These are phyloP conservation scores for Ammodytes marinus DNA, from an alignment of 2,113 vertebrate genomes.

Conservation along the genomic window DNA sequence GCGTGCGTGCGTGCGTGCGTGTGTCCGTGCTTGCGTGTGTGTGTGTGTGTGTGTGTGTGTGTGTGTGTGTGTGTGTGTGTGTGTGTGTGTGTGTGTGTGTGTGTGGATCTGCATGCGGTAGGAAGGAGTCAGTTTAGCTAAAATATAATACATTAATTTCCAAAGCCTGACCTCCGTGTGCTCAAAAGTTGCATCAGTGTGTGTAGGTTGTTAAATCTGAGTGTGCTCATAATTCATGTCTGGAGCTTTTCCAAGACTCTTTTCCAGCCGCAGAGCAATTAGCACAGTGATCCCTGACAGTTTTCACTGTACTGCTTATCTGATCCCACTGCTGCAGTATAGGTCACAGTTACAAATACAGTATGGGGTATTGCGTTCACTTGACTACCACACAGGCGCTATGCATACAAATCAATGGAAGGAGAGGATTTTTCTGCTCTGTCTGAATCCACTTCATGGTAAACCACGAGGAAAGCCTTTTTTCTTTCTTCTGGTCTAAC, in stretches of 20 bases:
- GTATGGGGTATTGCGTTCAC: not conserved
- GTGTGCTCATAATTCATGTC: conserved; percentile 65
- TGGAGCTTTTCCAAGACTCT: conserved; percentile 70
- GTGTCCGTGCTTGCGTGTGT: no score
- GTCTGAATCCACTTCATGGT: conserved; percentile 2
- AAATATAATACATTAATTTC: conserved; percentile 56
- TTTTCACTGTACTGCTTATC: conserved; percentile 49
- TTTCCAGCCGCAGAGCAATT: conserved; percentile 70
- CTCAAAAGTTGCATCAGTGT: conserved; percentile 49
- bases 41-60: no score
- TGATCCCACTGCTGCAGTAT: conserved; percentile 40
- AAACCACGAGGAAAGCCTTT: conserved; percentile 52
- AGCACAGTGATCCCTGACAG: conserved; percentile 52
- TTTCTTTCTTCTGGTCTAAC: conserved; percentile 33
- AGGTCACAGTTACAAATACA: not conserved
- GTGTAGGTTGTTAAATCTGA: conserved; percentile 56
- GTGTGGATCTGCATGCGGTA: conserved; percentile 26
- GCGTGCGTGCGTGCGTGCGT: no score
- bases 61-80: conserved; percentile 26
- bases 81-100: conserved; percentile 16
- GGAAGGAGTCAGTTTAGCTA: conserved; percentile 10
- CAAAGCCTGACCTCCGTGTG: conserved; percentile 44
- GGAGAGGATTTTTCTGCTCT: conserved; percentile 10
- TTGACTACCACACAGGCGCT: not conserved
- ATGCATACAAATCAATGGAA: conserved; percentile 33